A percentile compares a stretch with the other conserved stretches of the same genome.
Conservation (phyloP, 2,888 invertebrate species). For the Atethmia centrago region DNA sequence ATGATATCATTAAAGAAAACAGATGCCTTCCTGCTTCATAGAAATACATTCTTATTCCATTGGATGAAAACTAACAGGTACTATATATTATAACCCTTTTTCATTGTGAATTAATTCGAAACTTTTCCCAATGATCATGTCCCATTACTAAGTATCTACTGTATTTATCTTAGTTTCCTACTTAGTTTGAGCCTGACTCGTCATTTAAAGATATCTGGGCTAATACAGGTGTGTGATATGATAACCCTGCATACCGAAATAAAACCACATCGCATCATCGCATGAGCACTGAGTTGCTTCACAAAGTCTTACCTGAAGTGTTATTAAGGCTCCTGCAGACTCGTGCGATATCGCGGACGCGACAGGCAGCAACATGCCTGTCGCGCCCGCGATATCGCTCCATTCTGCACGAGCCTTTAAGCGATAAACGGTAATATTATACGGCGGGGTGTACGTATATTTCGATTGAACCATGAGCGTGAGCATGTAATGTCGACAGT, state of each 20-base stretch:
- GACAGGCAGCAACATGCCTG: no score
- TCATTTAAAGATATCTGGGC: background rate
- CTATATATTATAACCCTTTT: background rate
- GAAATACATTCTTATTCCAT: background rate
- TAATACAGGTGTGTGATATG: background rate
- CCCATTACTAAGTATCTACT: background rate
- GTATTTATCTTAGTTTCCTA: background rate
- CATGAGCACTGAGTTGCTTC: slow-evolving; percentile 30
- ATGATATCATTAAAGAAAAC: background rate
- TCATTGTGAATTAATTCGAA: background rate
- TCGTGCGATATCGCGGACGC: no score
- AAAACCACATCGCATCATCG: slow-evolving; percentile 26
- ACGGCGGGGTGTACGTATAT: slow-evolving; percentile 45
- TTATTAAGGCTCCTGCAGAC: no score
- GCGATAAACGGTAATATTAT: slow-evolving; percentile 50
- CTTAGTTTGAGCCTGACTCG: background rate
- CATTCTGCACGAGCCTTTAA: no score
- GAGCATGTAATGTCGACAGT: slow-evolving; percentile 37
- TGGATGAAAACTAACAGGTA: background rate
- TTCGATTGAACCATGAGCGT: slow-evolving; percentile 36
- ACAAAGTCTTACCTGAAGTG: slow-evolving; percentile 31
- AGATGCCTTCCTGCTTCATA: background rate
- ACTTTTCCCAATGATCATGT: background rate
- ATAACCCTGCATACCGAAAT: slow-evolving; percentile 8
- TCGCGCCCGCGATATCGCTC: no score